Conservation (phyloP, 2,888 invertebrate species). For the Drosophila imparisetae region DNA sequence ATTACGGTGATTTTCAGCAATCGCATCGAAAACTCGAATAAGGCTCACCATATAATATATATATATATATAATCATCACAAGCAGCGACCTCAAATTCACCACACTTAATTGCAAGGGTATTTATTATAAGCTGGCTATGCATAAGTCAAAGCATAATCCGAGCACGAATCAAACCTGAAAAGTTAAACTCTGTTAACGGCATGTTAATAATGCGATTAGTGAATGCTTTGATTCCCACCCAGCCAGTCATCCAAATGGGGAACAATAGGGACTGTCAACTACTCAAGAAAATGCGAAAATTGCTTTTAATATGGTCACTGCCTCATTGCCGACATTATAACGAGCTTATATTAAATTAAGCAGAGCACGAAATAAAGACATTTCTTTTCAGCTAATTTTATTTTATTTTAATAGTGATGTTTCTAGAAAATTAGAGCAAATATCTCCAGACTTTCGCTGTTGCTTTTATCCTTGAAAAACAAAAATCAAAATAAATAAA, state of each 20-base stretch:
- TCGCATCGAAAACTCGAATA: neutral
- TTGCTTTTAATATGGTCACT: constrained; percentile 1
- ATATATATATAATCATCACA: neutral
- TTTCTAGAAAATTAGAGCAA: neutral
- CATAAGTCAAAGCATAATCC: neutral
- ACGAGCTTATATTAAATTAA: constrained; percentile 1
- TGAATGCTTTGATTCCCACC: neutral
- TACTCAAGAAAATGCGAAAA: neutral
- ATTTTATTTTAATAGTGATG: neutral
- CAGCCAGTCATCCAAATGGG: neutral
- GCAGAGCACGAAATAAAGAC: neutral
- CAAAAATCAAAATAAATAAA: neutral
- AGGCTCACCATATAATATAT: neutral
- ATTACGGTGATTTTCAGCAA: constrained; percentile 33
- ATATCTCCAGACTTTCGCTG: neutral
- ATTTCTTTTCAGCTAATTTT: neutral
- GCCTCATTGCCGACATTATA: neutral
- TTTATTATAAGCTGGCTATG: neutral
- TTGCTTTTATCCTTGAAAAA: neutral
- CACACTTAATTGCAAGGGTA: neutral
- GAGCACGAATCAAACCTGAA: neutral
- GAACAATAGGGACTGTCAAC: neutral
- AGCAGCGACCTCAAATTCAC: neutral
- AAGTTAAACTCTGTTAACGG: neutral
- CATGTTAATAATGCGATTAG: constrained; percentile 10